Base-by-base conservation (phyloP, 64 coral and sea anemone genomes). In the Actinia equina region DNA sequence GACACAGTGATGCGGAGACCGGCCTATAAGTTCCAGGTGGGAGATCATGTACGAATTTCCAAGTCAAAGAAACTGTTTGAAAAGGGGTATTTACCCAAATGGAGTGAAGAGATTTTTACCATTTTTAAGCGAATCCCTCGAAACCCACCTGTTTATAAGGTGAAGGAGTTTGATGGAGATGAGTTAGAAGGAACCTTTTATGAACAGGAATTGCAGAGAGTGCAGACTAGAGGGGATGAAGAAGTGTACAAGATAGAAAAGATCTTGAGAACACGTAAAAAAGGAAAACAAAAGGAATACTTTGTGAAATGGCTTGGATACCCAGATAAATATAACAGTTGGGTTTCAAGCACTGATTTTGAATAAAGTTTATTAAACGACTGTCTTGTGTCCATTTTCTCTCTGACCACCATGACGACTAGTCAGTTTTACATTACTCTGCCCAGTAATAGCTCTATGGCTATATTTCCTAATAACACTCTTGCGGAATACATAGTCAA, bases 51-150 rank as follows among this genome's bases (percentile, higher is more conserved):
- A 3, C 41, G 77, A 15, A 82, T 65, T 51, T 19, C 43, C 23
- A 89, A 83, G 20, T 61, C 12, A 52, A 86, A 79, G 49, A 80
- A 55, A 30, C 23, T 12, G 17, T 85, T 91, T 78, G 82, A 91
- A 7, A 84, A 91, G 14, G 89, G 89, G 10, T 91, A 85, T 46
- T 26, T 74, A 16, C 82, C 82, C 1, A 23, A 41, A 0, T 84
- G 88, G 82, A 91, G 78, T 20, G 83, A 86, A 79, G 89, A 86
- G 17, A 85, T 91, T 76, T 91, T 91, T 77, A 46, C 83, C 4
- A 79, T 86, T 58, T 86, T 69, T 17, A 62, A 49, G 27, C 22
- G 65, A 77, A 49, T 85, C 49, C 13, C 82, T 17, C 82, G 49
- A 17, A 30, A 78, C 42, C 82, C 65, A 43, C 64, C 83, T 2